phyloP scores from a whole-genome alignment of 2,797 vertebrate genomes.

The Enteromius thamalakanensis region DNA sequence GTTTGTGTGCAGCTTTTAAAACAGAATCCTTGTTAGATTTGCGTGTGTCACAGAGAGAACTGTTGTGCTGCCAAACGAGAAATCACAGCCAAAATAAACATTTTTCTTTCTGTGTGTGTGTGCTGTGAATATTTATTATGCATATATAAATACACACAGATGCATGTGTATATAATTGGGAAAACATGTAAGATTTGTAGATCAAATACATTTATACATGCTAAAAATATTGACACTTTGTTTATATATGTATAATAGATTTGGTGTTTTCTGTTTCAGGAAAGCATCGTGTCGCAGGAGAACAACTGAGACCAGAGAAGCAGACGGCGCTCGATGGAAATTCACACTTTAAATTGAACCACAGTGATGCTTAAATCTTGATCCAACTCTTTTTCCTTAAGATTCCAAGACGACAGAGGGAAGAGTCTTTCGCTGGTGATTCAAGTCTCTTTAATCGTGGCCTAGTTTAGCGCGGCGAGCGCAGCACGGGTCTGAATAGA shows the following conservation, averaged over 20 bases:
- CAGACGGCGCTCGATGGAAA: background rate
- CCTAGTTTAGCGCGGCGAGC: constrained; percentile 66
- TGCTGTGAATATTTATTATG: too few species aligned
- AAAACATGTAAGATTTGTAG: too few species aligned
- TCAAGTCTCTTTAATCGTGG: constrained; percentile 72
- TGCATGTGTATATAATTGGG: too few species aligned
- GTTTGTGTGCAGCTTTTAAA: too few species aligned
- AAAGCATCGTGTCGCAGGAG: constrained; percentile 73
- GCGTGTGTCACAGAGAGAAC: background rate
- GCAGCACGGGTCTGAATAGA: constrained; percentile 76
- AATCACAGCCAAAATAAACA: too few species aligned
- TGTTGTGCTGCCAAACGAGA: too few species aligned
- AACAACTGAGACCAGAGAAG: constrained; percentile 75
- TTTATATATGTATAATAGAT: background rate
- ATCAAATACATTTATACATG: too few species aligned
- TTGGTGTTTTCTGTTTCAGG: constrained; percentile 62
- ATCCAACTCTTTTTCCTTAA: constrained; percentile 57
- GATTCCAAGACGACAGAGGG: constrained; percentile 68
- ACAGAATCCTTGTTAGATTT: background rate
- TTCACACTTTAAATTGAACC: constrained; percentile 49
- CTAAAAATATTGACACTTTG: too few species aligned
- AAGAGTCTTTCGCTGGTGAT: constrained; percentile 72
- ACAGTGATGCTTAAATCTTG: constrained; percentile 57
- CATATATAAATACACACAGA: too few species aligned
- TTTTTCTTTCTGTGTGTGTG: too few species aligned